Base-by-base conservation (phyloP, 2,113 vertebrate species). In the Canis aureus region DNA sequence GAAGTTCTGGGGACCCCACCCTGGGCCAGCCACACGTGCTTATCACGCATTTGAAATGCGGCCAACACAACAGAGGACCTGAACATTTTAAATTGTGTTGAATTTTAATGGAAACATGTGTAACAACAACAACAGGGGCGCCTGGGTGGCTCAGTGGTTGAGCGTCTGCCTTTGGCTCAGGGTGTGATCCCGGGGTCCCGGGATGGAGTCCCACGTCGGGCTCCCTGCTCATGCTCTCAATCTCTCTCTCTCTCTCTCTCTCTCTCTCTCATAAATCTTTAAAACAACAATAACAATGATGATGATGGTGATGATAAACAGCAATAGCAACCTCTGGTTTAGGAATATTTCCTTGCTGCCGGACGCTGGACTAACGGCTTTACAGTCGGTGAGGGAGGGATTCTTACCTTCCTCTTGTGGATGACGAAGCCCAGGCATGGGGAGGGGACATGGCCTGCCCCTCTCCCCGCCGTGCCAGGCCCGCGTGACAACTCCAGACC, bases 381-480 rank as follows among this genome's bases (percentile, higher is more conserved):
- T 5, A 0, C 69, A 1, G 4, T 16, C 19, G 7, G 3, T 0
- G 7, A 29, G 13, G 11, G 1, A 13, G n/a, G 57, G 29, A 10
- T 22, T 7, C 7, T 43, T 7, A 7, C 84, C 27, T 53, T 59
- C 76, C 60, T 55, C 62, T 8, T 2, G 4, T 0, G 25, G 67
- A 16, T 3, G 4, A 57, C 1, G n/a, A 64, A 16, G 43, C 22
- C 0, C 1, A 55, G 74, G 67, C 69, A n/a, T 7, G 6, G n/a
- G 7, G 71, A 9, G 67, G 6, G 2, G 49, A 43, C n/a, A 64
- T 0, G 12, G 5, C 5, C 1, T 3, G 32, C n/a, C 59, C 6
- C 6, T 6, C 5, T 1, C 43, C 43, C 5, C 1, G 1, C 43
- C 43, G 11, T 0, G 25, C 35, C 55, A 35, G 32, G n/a, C 29